A percentile compares a stretch with the other conserved stretches of the same genome.
phyloP scores from a whole-genome alignment of 2,888 invertebrate genomes.

The Epiblema foenella region DNA sequence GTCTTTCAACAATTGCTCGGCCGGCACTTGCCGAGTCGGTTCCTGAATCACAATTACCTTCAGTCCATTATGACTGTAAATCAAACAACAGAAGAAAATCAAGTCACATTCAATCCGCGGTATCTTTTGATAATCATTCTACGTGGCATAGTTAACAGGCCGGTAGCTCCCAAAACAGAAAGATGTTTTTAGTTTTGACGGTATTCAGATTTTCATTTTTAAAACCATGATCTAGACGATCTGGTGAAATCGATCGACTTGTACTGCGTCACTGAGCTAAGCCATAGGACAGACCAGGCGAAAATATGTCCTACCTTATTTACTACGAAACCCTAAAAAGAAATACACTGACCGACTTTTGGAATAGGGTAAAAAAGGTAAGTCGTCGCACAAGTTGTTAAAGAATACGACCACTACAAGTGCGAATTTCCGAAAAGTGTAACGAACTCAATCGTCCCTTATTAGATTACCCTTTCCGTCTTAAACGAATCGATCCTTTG shows the following conservation, averaged over 20 bases:
- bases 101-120: not conserved
- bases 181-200: no score
- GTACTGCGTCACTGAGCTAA: no score
- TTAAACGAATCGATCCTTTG: conserved; percentile 4
- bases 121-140: not conserved
- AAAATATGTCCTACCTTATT: no score
- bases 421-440: not conserved
- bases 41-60: conserved; percentile 67
- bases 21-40: conserved; percentile 62
- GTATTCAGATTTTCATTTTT: no score
- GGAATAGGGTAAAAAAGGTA: conserved; percentile 25
- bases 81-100: not conserved
- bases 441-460: not conserved
- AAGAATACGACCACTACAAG: conserved; percentile 21
- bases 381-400: conserved; percentile 46
- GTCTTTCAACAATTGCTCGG: conserved; percentile 58
- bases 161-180: no score
- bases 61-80: conserved; percentile 52
- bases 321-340: not conserved
- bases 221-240: no score
- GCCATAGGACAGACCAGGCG: no score
- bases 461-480: not conserved
- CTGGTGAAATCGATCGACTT: no score
- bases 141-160: no score
- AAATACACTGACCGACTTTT: not conserved